Conservation (phyloP, 2,797 vertebrate species). For the Picus viridis region DNA sequence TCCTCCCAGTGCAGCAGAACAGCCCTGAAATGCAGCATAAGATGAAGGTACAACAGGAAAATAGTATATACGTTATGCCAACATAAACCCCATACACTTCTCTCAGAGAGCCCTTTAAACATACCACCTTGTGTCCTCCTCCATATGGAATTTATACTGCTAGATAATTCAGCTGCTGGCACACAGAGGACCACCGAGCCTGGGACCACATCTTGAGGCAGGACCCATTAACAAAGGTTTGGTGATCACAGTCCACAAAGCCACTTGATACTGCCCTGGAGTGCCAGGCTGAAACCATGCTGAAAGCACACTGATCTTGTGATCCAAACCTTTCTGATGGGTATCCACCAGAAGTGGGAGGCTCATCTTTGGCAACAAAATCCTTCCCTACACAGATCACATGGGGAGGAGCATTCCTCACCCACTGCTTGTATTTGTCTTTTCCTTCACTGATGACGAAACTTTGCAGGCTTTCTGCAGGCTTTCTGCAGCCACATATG, state of each 20-base stretch:
- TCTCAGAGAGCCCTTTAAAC: neutral
- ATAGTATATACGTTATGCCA: too few species aligned
- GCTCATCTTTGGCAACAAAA: neutral
- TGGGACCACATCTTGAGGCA: neutral
- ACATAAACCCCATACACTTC: accelerated
- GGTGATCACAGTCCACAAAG: neutral
- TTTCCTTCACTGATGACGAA: neutral
- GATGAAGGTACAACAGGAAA: neutral
- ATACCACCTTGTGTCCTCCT: neutral
- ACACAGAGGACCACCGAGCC: neutral
- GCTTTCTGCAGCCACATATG: neutral
- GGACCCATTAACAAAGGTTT: neutral
- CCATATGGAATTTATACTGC: neutral
- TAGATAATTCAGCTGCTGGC: neutral
- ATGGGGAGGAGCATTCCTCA: neutral
- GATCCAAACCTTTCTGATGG: neutral
- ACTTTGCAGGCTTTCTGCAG: neutral
- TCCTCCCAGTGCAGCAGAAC: neutral
- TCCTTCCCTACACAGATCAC: neutral
- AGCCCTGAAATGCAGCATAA: neutral
- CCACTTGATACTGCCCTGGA: neutral
- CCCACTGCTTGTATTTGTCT: neutral
- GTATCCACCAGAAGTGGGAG: neutral
- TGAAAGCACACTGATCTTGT: neutral
- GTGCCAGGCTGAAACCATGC: neutral